Percentiles rank a stretch among this genome's conserved stretches.
Evolutionary conservation across 2,113 vertebrate species (phyloP).

Genomic region (Phodopus roborovskii): DNA sequence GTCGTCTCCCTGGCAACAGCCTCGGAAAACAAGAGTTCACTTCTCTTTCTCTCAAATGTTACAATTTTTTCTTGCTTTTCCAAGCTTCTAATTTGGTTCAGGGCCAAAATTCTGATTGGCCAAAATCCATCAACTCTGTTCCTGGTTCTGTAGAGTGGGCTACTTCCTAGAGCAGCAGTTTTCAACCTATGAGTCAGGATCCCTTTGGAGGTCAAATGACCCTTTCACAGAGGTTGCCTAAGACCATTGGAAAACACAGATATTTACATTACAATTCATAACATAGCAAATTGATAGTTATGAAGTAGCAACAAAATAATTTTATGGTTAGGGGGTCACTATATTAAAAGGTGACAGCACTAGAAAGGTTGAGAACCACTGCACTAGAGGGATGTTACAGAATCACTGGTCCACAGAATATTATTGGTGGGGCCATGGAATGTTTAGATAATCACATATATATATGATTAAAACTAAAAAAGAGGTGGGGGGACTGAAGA

Average conservation of each 20-base stretch:
- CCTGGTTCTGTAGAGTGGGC: not conserved
- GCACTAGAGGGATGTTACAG: not conserved
- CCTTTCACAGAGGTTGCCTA: not conserved
- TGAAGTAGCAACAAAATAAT: not conserved
- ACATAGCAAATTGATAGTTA: not conserved
- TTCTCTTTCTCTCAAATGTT: slow-evolving; percentile 3
- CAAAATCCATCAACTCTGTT: not conserved
- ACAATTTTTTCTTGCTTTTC: not conserved
- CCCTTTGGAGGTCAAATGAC: not conserved
- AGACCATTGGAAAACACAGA: not conserved
- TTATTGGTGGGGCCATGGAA: not conserved
- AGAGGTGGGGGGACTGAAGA: not conserved
- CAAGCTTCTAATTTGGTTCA: slow-evolving; percentile 1
- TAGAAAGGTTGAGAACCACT: not conserved
- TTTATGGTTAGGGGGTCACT: not conserved
- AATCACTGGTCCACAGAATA: slow-evolving; percentile 22
- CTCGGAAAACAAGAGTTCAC: not conserved
- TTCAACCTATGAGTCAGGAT: not conserved
- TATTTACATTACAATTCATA: not conserved
- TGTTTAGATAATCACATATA: not conserved
- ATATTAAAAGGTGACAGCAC: not conserved
- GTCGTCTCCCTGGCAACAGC: not conserved
- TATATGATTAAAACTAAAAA: not conserved
- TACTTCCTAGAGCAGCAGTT: not conserved
- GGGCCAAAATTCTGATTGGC: not conserved